These are phyloP conservation scores for Calypte anna DNA, from an alignment of 2,113 vertebrate species.

Conservation along the genomic window DNA sequence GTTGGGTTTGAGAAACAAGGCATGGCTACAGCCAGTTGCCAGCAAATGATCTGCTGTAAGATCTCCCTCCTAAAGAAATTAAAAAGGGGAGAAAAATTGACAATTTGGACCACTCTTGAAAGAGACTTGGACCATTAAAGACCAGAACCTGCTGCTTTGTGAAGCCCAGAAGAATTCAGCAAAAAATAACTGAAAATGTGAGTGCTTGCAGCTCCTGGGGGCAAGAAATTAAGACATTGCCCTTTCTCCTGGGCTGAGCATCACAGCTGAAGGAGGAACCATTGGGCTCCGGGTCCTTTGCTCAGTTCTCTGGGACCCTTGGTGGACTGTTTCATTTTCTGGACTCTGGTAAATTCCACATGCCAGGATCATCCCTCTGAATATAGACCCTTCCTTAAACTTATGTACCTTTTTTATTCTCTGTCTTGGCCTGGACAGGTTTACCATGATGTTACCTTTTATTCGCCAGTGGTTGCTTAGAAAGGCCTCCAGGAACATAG, in stretches of 20 bases:
- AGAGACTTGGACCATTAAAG: neutral
- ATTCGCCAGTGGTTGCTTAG: neutral
- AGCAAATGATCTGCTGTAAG: neutral
- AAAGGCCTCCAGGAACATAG: neutral
- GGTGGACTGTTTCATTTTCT: neutral
- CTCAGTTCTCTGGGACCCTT: neutral
- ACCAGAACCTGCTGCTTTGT: neutral
- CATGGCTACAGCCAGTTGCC: neutral
- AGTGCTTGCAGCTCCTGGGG: neutral
- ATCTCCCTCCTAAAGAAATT: neutral
- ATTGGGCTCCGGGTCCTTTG: neutral
- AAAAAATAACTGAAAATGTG: neutral
- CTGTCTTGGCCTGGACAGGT: neutral
- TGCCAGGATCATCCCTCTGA: neutral
- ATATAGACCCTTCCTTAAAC: neutral
- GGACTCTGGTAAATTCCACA: fast-evolving
- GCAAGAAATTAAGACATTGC: neutral
- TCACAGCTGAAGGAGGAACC: neutral
- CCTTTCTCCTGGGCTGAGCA: neutral
- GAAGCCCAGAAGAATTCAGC: neutral
- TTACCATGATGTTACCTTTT: neutral
- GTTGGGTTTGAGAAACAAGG: neutral
- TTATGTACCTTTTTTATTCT: neutral
- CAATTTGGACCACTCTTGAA: neutral
- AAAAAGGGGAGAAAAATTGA: neutral